Conservation (phyloP, 2,888 invertebrate genomes). For the Siphlonurus alternatus region DNA sequence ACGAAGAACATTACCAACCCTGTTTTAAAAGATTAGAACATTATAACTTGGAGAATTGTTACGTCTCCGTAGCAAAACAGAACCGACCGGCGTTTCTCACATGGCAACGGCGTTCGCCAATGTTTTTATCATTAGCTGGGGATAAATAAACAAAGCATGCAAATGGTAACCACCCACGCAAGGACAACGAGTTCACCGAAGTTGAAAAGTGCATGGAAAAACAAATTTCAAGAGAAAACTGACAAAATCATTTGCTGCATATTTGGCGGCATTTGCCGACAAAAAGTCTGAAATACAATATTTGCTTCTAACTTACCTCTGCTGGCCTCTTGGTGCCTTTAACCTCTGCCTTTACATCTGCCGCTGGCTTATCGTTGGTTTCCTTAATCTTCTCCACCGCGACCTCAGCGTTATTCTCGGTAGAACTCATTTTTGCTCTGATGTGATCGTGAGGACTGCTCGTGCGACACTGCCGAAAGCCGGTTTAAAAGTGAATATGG, state of each 20-base stretch:
- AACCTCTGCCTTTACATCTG: constrained; percentile 61
- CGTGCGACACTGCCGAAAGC: constrained; percentile 31
- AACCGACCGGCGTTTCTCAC: background rate
- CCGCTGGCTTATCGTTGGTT: constrained; percentile 48
- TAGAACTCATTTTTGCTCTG: constrained; percentile 46
- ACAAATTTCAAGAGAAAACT: background rate
- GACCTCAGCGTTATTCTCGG: constrained; percentile 70
- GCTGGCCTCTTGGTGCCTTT: constrained; percentile 79
- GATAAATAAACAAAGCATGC: too few species aligned
- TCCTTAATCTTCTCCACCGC: constrained; percentile 68
- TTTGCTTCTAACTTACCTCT: constrained; percentile 53
- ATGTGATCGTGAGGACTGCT: constrained; percentile 36
- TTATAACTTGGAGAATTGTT: too few species aligned
- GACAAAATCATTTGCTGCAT: background rate
- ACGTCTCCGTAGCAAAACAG: too few species aligned
- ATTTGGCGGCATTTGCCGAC: background rate
- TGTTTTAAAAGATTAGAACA: too few species aligned
- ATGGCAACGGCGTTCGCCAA: background rate
- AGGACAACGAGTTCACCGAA: too few species aligned
- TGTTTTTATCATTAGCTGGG: background rate
- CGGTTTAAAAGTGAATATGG: constrained; percentile 73
- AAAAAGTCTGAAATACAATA: constrained; percentile 6
- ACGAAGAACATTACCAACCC: too few species aligned
- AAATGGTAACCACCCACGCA: too few species aligned
- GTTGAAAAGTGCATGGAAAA: too few species aligned